phyloP scores from a whole-genome alignment of 2,113 vertebrate species.

The Ctenodactylus gundi region DNA sequence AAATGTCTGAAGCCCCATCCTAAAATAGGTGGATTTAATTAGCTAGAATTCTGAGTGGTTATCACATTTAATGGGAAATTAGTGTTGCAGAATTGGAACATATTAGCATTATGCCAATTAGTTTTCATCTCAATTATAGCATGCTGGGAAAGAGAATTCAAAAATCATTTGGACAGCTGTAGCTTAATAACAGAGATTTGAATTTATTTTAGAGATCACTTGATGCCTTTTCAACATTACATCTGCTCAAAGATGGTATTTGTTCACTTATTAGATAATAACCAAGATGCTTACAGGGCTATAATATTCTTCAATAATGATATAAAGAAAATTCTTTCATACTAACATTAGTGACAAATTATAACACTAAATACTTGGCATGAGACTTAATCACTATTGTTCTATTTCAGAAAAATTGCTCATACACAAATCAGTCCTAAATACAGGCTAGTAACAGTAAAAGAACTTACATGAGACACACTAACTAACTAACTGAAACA shows the following conservation, averaged over 20 bases:
- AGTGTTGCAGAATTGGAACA: not conserved
- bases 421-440: not conserved
- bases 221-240: not conserved
- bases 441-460: not conserved
- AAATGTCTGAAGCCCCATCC: not conserved
- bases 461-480: not conserved
- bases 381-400: not conserved
- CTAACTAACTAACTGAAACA: not conserved
- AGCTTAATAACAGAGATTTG: not conserved
- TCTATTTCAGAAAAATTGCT: conserved; percentile 18
- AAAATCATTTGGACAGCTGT: not conserved
- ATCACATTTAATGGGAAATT: conserved; percentile 50
- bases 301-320: not conserved
- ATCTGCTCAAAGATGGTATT: not conserved
- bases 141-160: not conserved
- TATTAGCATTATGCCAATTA: conserved; percentile 42
- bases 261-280: conserved; percentile 4
- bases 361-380: not conserved
- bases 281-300: not conserved
- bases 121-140: conserved; percentile 34
- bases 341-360: not conserved
- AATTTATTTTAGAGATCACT: conserved; percentile 13
- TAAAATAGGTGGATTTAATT: conserved; percentile 42
- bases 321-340: not conserved
- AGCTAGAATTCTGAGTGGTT: conserved; percentile 41